Conservation (phyloP, 1,140 invertebrate genomes). For the Dinoponera quadriceps region DNA sequence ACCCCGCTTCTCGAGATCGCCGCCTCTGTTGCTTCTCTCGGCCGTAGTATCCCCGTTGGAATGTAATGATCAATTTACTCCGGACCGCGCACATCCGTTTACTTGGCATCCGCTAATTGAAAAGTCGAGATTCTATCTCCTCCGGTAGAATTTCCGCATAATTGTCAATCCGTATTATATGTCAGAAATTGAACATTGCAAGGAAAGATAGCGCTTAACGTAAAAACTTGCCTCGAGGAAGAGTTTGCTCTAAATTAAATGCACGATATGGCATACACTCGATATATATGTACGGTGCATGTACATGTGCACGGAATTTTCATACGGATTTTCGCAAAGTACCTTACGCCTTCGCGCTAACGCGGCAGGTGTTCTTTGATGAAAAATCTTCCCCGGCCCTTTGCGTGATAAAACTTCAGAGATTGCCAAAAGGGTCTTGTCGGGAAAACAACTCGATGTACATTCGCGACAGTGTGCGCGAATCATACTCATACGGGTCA, state of each 20-base stretch:
- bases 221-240: slow-evolving; percentile 4
- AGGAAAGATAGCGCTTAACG: not conserved
- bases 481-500: not conserved
- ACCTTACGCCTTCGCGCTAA: slow-evolving; percentile 3
- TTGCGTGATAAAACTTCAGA: not conserved
- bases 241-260: slow-evolving; percentile 32
- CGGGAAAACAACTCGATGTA: not conserved
- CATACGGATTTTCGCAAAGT: slow-evolving; percentile 28
- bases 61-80: not conserved
- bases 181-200: slow-evolving; percentile 8
- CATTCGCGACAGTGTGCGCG: not conserved
- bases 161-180: not conserved
- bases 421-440: not conserved
- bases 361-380: slow-evolving; percentile 4
- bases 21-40: not conserved
- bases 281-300: not conserved
- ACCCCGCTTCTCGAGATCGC: not conserved
- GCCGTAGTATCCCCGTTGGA: too few species aligned
- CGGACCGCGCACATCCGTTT: not conserved
- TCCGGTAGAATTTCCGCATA: too few species aligned
- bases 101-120: not conserved
- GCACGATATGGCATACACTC: not conserved
- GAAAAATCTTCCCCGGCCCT: slow-evolving; percentile 5
- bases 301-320: not conserved
- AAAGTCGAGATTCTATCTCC: too few species aligned